Conservation (phyloP, 2,888 invertebrate species). For the Sinhomidia bicolor region DNA sequence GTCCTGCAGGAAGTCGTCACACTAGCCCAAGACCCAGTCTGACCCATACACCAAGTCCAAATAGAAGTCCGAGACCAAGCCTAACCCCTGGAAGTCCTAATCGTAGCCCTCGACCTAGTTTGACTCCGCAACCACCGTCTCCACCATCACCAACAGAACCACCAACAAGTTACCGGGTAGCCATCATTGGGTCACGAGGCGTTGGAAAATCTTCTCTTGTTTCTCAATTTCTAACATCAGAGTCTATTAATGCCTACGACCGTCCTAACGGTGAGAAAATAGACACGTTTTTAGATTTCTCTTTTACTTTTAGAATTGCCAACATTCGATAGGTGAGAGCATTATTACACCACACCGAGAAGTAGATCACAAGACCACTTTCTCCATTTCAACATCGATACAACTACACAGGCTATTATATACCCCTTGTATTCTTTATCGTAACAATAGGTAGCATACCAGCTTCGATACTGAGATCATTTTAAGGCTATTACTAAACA, state of each 20-base stretch:
- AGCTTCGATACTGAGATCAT: not conserved
- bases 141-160: conserved; percentile 65
- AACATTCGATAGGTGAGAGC: not conserved
- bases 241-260: conserved; percentile 96
- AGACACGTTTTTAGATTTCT: conserved; percentile 43
- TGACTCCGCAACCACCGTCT: conserved; percentile 68
- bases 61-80: conserved; percentile 81
- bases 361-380: conserved; percentile 6
- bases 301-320: not conserved
- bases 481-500: not conserved
- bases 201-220: conserved; percentile 93
- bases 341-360: not conserved
- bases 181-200: conserved; percentile 90
- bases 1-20: conserved; percentile 80
- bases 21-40: conserved; percentile 80
- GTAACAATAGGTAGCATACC: too few species aligned
- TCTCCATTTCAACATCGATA: not conserved
- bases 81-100: conserved; percentile 82
- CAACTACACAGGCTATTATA: not conserved
- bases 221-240: conserved; percentile 94
- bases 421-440: not conserved
- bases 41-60: conserved; percentile 63
- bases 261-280: conserved; percentile 88
- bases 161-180: conserved; percentile 85
- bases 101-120: conserved; percentile 81